These are phyloP conservation scores for Plebejus anna DNA, from an alignment of 2,888 invertebrate species.

Conservation along the genomic window DNA sequence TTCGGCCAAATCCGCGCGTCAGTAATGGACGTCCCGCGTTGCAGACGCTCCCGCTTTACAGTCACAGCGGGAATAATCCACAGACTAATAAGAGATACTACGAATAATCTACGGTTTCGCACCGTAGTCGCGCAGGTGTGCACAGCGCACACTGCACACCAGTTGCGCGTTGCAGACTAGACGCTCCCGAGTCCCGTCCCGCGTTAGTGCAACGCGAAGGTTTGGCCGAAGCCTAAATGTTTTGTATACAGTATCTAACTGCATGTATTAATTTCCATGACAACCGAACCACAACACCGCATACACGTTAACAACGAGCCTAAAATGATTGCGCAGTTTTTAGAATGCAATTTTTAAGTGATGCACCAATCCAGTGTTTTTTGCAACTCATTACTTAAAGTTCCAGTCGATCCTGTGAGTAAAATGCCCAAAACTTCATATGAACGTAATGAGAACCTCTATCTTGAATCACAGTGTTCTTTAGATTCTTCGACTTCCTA, in stretches of 20 bases:
- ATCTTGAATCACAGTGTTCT: constrained; percentile 56
- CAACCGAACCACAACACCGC: constrained; percentile 36
- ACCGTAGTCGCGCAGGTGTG: no score
- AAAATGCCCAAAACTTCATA: constrained; percentile 85
- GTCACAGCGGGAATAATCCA: no score
- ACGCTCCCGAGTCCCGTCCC: no score
- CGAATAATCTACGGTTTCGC: no score
- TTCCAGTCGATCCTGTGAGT: constrained; percentile 85
- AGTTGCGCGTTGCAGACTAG: no score
- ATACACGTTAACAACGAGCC: constrained; percentile 17
- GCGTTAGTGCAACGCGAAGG: no score
- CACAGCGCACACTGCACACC: no score
- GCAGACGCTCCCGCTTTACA: no score
- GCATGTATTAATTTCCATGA: constrained; percentile 32
- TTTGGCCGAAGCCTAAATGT: no score
- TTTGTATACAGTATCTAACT: not conserved
- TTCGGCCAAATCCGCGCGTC: no score
- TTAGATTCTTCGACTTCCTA: constrained; percentile 59
- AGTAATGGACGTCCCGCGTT: no score
- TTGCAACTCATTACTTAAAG: constrained; percentile 85
- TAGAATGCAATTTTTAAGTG: constrained; percentile 39
- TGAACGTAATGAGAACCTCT: constrained; percentile 76
- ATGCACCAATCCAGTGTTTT: constrained; percentile 83
- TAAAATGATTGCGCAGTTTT: not conserved
- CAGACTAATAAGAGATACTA: no score